Percentiles rank a stretch among this genome's conserved stretches.
Conservation (phyloP, 2,113 vertebrate species). For the Phyllostomus discolor region DNA sequence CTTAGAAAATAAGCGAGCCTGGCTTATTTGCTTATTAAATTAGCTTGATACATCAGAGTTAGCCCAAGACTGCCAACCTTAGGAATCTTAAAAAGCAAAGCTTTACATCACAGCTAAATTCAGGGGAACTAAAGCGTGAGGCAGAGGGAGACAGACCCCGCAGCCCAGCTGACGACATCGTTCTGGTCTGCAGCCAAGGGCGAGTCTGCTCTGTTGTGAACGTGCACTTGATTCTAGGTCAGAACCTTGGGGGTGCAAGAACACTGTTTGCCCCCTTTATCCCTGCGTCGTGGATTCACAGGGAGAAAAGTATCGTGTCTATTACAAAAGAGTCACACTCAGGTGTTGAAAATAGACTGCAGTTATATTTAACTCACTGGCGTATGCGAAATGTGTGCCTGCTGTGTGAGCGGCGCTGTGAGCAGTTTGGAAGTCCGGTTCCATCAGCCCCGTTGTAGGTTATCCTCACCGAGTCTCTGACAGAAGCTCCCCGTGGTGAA, state of each 20-base stretch:
- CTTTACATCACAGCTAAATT: neutral
- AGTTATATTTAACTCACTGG: too few relatives aligned
- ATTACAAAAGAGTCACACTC: neutral
- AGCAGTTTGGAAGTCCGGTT: neutral
- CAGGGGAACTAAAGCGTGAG: neutral
- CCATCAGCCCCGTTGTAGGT: neutral
- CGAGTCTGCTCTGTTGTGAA: neutral
- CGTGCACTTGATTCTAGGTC: neutral
- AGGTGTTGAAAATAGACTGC: neutral
- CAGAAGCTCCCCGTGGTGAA: fast-evolving
- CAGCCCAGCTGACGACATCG: neutral
- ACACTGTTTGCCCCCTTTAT: neutral
- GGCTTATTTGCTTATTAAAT: neutral
- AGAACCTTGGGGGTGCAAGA: neutral
- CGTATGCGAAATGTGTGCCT: fast-evolving
- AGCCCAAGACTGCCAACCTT: neutral
- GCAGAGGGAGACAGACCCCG: neutral
- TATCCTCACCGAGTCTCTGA: neutral
- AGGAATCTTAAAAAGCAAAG: neutral
- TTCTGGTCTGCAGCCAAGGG: neutral
- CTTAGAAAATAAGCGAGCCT: neutral
- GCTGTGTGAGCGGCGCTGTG: fast-evolving
- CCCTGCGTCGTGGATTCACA: neutral
- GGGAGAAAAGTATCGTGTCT: neutral
- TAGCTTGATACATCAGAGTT: neutral